phyloP scores from a whole-genome alignment of 2,113 vertebrate genomes.

The Channa maculata region DNA sequence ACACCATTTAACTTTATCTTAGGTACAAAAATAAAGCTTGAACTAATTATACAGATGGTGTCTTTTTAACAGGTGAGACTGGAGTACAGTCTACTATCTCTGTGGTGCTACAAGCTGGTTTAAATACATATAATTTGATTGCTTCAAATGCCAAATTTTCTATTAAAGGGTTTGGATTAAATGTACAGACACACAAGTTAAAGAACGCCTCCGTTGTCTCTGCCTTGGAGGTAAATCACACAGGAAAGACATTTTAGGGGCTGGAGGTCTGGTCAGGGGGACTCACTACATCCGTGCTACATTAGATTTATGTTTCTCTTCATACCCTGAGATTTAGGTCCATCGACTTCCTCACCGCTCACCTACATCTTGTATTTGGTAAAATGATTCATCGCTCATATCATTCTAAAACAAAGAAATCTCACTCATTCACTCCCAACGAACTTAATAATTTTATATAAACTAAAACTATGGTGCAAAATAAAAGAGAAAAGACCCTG shows the following conservation, averaged over 20 bases:
- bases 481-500: constrained; percentile 64
- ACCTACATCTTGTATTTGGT: constrained; percentile 73
- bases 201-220: constrained; percentile 39
- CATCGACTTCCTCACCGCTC: constrained; percentile 57
- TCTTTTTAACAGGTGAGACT: constrained; percentile 56
- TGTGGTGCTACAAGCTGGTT: constrained; percentile 67
- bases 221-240: constrained; percentile 56
- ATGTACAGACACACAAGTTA: constrained; percentile 29
- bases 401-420: constrained; percentile 61
- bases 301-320: constrained; percentile 76
- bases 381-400: constrained; percentile 55
- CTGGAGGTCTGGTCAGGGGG: constrained; percentile 39
- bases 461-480: constrained; percentile 74
- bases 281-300: constrained; percentile 77
- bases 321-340: constrained; percentile 84
- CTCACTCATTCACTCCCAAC: constrained; percentile 52
- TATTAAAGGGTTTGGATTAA: constrained; percentile 72
- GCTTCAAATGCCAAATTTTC: constrained; percentile 53
- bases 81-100: constrained; percentile 33
- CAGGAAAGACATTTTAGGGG: constrained; percentile 47
- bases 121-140: constrained; percentile 33
- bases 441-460: constrained; percentile 52
- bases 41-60: constrained; percentile 65
- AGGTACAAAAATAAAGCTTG: constrained; percentile 60
- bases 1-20: constrained; percentile 56